Conservation (phyloP, 2,797 vertebrate genomes). For the Acrossocheilus fasciatus region DNA sequence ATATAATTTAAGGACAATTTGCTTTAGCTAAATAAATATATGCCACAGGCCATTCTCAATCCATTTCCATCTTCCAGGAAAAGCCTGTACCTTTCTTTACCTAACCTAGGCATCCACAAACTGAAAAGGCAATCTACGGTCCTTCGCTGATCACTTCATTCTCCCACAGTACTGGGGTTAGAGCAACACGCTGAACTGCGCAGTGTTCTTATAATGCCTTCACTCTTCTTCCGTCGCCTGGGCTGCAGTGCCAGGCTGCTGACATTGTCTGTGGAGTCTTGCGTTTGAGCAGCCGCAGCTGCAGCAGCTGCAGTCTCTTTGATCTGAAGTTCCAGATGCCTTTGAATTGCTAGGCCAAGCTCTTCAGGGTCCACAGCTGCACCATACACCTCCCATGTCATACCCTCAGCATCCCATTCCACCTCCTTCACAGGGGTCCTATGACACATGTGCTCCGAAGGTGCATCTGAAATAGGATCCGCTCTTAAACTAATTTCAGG, state of each 20-base stretch:
- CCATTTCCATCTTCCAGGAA: background rate
- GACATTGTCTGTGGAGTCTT: conserved; percentile 42
- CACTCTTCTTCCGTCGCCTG: conserved; percentile 64
- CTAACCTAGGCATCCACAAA: background rate
- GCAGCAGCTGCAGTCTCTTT: conserved; percentile 68
- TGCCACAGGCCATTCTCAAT: background rate
- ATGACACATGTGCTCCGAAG: conserved; percentile 57
- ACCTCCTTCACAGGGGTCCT: conserved; percentile 91
- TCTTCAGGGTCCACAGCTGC: conserved; percentile 89
- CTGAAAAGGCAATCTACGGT: background rate
- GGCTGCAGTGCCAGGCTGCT: conserved; percentile 52
- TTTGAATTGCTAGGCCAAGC: conserved; percentile 89
- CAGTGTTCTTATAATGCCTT: conserved; percentile 82
- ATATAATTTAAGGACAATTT: background rate
- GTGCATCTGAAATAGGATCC: conserved; percentile 39
- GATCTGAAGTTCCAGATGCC: conserved; percentile 89
- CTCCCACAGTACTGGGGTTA: conserved; percentile 76
- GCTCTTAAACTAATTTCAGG: conserved; percentile 60
- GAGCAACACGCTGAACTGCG: conserved; percentile 86
- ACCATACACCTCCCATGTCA: conserved; percentile 96
- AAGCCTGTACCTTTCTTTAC: background rate
- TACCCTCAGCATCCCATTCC: conserved; percentile 93
- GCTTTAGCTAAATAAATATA: conserved; percentile 4
- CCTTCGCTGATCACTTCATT: conserved; percentile 73
- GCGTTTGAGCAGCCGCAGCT: conserved; percentile 40